phyloP scores from a whole-genome alignment of 2,113 vertebrate species.

The Percopsis transmontana region DNA sequence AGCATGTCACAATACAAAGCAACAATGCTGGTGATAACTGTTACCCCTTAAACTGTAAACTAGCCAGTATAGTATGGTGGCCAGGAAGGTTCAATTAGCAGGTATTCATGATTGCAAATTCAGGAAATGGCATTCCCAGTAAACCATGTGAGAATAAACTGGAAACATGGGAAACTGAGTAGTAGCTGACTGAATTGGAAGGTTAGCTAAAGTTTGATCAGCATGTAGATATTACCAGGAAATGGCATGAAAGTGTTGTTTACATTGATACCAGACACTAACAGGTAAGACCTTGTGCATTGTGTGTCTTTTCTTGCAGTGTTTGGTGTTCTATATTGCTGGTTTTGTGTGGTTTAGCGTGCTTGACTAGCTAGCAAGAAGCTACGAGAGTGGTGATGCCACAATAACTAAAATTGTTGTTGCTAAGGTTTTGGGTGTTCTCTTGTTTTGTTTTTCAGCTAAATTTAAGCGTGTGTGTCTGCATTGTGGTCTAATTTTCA shows the following conservation, averaged over 20 bases:
- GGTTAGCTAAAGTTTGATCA: too few relatives aligned
- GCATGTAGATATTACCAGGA: too few relatives aligned
- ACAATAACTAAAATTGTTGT: background rate
- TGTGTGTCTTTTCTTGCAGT: background rate
- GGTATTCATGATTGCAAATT: background rate
- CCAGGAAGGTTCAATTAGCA: background rate
- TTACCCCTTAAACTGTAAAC: background rate
- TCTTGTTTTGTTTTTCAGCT: background rate
- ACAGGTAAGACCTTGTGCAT: too few relatives aligned
- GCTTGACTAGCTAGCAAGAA: background rate
- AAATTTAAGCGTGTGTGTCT: background rate
- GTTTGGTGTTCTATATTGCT: background rate
- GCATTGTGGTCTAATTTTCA: background rate
- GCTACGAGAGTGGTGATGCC: too few relatives aligned
- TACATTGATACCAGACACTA: too few relatives aligned
- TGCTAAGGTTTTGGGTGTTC: too few relatives aligned
- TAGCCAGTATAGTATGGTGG: too few relatives aligned
- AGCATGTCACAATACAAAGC: background rate
- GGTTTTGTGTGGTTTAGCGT: background rate
- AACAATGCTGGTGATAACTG: background rate
- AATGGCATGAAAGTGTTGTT: too few relatives aligned
- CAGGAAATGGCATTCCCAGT: background rate
- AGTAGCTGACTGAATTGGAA: background rate
- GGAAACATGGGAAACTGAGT: background rate
- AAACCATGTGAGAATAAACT: background rate